Evolutionary conservation across 53 echinoderm and acorn worm genomes (phyloP).

Genomic region (Stichopus horrens): DNA sequence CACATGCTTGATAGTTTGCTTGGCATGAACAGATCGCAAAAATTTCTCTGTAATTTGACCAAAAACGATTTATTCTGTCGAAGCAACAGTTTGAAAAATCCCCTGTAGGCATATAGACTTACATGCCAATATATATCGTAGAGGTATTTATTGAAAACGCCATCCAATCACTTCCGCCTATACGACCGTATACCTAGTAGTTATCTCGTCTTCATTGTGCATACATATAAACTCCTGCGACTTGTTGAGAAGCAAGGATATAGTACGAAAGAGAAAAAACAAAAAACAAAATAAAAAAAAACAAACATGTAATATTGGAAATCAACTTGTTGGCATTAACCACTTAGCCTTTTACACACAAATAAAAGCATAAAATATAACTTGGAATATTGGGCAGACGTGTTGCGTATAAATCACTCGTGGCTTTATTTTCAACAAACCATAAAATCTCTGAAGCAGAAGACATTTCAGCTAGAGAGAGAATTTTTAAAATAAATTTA

Average conservation of each 20-base stretch:
- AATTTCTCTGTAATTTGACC: conserved; percentile 1
- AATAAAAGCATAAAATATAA: neutral
- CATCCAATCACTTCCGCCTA: neutral
- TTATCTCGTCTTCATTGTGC: neutral
- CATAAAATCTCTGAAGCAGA: neutral
- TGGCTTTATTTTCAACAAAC: neutral
- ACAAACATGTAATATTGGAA: no score
- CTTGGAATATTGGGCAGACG: neutral
- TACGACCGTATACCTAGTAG: neutral
- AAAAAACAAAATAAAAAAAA: no score
- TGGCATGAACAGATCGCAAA: conserved; percentile 23
- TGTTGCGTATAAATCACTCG: neutral
- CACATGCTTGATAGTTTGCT: conserved; percentile 36
- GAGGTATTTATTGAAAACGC: neutral
- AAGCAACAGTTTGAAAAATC: conserved; percentile 27
- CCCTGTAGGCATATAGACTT: conserved; percentile 3
- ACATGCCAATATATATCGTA: neutral
- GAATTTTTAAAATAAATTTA: neutral
- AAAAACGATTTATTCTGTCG: conserved; percentile 36
- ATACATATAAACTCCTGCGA: no score
- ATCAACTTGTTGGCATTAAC: no score
- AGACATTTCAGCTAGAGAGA: neutral
- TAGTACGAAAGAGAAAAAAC: no score
- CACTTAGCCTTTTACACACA: no score
- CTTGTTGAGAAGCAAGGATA: no score